Evolutionary conservation across 2,797 vertebrate genomes (phyloP), one percentile per base, ranked within the genome.

Genomic region (Menidia menidia): DNA sequence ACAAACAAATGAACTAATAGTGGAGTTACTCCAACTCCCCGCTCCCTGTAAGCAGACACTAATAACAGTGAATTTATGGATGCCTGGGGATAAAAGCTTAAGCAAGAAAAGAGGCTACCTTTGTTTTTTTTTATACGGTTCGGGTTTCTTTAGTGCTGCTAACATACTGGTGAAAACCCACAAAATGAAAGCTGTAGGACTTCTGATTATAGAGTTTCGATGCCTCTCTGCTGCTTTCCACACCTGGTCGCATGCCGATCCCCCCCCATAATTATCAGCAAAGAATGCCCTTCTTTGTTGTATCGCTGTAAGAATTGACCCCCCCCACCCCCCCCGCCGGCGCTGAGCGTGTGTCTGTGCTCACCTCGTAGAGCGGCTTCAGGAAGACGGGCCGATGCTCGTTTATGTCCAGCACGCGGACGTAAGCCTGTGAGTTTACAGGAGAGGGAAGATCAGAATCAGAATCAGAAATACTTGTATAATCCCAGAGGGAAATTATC

Each of bases 351-450:
- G 59, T 2, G 45, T 30, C 16, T 25, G 4, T 3, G 48, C 83
- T 87, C 77, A 92, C 88, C 48, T 96, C 90, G 0, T 99, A 99
- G 12, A 92, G 92, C 58, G 78, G 85, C 82, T 96, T 89, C 71
- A 95, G 85, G 92, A 99, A 99, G 88, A 93, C 86, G 0, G 98
- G 98, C 0, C 96, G 94, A 73, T 99, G 95, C 75, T 96, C 94
- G 47, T 99, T 99, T 81, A 98, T 94, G 78, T 95, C 95, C 92
- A 98, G 89, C 71, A 97, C 95, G 0, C 93, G 91, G 77, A 99
- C 94, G 80, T 96, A 95, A 48, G 97, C 97, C 98, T 99, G 81
- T 52, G 57, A n/a, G 85, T 35, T 66, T 6, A 48, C 55, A 81
- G 14, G 8, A 35, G 8, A 35, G 4, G 4, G 4, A 35, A 4